Base-by-base conservation (phyloP, 2,888 invertebrate genomes). In the Neelides folsomi region DNA sequence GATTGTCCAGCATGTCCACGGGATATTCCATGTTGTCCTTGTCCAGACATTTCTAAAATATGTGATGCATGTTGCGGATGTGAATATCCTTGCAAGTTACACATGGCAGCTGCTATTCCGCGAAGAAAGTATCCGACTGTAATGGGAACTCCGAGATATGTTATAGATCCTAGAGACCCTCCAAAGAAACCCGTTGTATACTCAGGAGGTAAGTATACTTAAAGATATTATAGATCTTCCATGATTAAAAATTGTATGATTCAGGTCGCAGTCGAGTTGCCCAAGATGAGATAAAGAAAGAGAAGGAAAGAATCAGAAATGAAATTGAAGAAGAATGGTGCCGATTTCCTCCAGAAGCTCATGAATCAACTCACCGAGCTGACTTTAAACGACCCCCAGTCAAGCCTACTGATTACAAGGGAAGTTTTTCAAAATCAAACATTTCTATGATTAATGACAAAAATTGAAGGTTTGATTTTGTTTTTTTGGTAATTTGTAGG, bases 71-170 rank as follows among this genome's bases (percentile, higher is more conserved):
- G 62, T 42, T 64, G 64, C 44, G 59, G 54, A 0, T 59, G 60
- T 44, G 64, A 63, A 40, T 60, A 53, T 45, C 62, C 61, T 6
- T 64, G 64, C 47, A 63, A 62, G 53, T 45, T 64, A 8, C 62
- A 64, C 44, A 59, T 58, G 51, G 64, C 60, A 1, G 51, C 62
- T 0, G 56, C 61, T 3, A 60, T 58, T 13, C 64, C 64, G 2
- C 51, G 54, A 5, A 45, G 64, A 47, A 58, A 55, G 41, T 64
- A 64, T 41, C 62, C 62, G 0, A 61, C 61, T 41, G 41, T 52
- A 9, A 51, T 58, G 50, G 54, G 53, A 12, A 56, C 59, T 15
- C 62, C 64, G 2, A 47, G 62, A 18, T 64, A 60, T 43, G 57
- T 64, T 35, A 61, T 62, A 2, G 52, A 63, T 36, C 62, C 62